phyloP scores from a whole-genome alignment of 2,797 vertebrate species.

The Craterocephalus amniculus region DNA sequence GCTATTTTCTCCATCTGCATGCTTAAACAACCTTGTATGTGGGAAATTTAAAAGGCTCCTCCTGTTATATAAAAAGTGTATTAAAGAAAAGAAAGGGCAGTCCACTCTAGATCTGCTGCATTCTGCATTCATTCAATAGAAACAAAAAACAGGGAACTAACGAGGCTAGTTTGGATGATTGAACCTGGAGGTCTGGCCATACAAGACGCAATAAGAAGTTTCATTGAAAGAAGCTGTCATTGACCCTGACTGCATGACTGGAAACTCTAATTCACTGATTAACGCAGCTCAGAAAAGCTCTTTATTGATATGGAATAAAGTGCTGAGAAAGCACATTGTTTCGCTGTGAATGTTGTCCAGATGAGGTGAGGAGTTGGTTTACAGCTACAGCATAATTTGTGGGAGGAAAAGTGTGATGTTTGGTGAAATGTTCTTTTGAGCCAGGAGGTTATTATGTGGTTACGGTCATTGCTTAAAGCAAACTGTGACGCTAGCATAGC shows the following conservation, averaged over 20 bases:
- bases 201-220: slow-evolving; percentile 27
- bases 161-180: slow-evolving; percentile 10
- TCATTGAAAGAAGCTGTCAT: slow-evolving; percentile 7
- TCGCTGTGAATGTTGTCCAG: neutral
- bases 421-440: neutral
- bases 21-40: slow-evolving; percentile 50
- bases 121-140: slow-evolving; percentile 21
- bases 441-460: neutral
- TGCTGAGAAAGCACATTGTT: neutral
- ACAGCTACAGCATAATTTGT: neutral
- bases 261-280: slow-evolving; percentile 28
- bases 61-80: slow-evolving; percentile 15
- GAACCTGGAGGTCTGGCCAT: slow-evolving; percentile 18
- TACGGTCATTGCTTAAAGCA: neutral
- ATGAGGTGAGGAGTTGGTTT: slow-evolving; percentile 9
- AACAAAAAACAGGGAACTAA: slow-evolving; percentile 12
- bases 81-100: slow-evolving; percentile 15
- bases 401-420: neutral
- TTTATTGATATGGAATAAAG: slow-evolving; percentile 14
- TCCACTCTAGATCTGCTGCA: neutral
- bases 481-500: neutral
- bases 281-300: slow-evolving; percentile 10
- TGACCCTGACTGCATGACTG: slow-evolving; percentile 40
- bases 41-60: slow-evolving; percentile 11
- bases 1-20: slow-evolving; percentile 42